Conservation (phyloP, 2,113 vertebrate species). For the Laticauda laticaudata region DNA sequence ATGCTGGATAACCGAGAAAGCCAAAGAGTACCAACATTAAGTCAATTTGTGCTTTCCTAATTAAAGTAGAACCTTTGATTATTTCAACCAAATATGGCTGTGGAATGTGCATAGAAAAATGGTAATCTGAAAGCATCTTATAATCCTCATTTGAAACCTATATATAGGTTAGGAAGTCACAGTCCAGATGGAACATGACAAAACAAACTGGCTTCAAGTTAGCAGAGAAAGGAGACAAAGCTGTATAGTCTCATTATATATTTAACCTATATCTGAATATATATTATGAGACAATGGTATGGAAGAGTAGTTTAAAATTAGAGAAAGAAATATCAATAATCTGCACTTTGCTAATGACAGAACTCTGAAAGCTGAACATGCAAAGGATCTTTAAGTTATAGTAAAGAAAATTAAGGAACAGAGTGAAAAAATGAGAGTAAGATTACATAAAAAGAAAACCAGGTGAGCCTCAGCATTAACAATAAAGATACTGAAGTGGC, state of each 20-base stretch:
- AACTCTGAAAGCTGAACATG: not conserved
- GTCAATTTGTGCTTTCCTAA: not conserved
- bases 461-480: not conserved
- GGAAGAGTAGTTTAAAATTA: not conserved
- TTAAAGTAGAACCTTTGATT: not conserved
- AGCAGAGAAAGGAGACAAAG: not conserved
- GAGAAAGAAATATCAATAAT: not conserved
- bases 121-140: not conserved
- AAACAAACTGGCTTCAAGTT: not conserved
- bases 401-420: not conserved
- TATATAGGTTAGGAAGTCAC: not conserved
- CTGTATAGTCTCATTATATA: not conserved
- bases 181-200: not conserved
- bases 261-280: not conserved
- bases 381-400: not conserved
- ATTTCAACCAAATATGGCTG: not conserved
- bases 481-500: not conserved
- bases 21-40: not conserved
- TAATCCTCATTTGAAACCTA: not conserved
- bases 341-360: not conserved
- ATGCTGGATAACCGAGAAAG: not conserved
- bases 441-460: not conserved
- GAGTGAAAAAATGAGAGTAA: not conserved
- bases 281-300: not conserved
- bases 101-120: not conserved